A percentile compares a stretch with the other conserved stretches of the same genome.
Evolutionary conservation across 1,140 invertebrate genomes (phyloP).

Genomic region (Drosophila equinoxialis): DNA sequence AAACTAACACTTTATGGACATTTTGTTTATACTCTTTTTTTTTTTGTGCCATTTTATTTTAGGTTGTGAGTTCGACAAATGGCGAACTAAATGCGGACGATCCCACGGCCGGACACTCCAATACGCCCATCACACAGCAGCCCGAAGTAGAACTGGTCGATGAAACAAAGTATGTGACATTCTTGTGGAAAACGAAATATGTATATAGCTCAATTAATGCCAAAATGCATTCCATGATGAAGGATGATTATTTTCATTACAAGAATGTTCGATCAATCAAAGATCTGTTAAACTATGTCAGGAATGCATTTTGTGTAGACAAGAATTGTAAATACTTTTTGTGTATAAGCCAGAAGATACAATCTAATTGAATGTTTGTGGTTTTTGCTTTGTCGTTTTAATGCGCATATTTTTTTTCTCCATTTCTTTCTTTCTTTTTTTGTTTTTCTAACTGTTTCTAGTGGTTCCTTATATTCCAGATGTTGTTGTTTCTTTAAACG

Average conservation of each 20-base stretch:
- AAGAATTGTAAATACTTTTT: constrained; percentile 56
- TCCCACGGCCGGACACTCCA: constrained; percentile 97
- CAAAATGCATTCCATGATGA: not conserved
- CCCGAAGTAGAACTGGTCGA: constrained; percentile 95
- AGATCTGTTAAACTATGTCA: too few relatives aligned
- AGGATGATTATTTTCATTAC: too few relatives aligned
- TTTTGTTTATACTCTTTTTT: constrained; percentile 15
- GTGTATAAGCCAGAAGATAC: constrained; percentile 52
- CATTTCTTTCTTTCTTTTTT: constrained; percentile 40
- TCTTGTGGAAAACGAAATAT: constrained; percentile 33
- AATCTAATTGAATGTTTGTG: constrained; percentile 65
- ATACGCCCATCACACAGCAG: constrained; percentile 96
- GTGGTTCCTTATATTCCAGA: constrained; percentile 86
- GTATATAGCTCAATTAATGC: not conserved
- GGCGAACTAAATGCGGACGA: constrained; percentile 97
- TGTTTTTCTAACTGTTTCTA: constrained; percentile 68
- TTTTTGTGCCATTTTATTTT: constrained; percentile 82
- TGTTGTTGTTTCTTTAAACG: constrained; percentile 98
- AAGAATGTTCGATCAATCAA: too few relatives aligned
- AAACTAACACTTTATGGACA: constrained; percentile 16
- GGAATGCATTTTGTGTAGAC: not conserved
- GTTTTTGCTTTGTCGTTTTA: constrained; percentile 83
- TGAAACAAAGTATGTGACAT: constrained; percentile 92
- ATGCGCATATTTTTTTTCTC: constrained; percentile 45
- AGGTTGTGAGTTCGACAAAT: constrained; percentile 99